Evolutionary conservation across 2,113 vertebrate species (phyloP).

Genomic region (Tiliqua scincoides): DNA sequence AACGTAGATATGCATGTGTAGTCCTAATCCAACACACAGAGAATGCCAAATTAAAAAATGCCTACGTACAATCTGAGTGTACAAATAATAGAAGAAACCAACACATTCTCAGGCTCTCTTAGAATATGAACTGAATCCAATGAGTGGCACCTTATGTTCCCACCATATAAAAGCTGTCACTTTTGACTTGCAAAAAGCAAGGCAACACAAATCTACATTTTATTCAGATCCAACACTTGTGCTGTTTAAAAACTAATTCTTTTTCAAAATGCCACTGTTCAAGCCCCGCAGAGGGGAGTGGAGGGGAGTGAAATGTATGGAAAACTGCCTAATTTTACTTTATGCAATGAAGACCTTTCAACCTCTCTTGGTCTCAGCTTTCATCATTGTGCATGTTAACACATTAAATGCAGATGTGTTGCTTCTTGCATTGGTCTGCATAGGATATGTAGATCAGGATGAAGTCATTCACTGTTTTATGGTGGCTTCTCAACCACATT

Average conservation of each 20-base stretch:
- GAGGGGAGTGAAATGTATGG: neutral
- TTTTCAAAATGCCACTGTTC: constrained; percentile 15
- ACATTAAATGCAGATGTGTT: constrained; percentile 7
- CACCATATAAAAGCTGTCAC: neutral
- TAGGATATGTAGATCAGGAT: constrained; percentile 46
- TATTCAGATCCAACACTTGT: neutral
- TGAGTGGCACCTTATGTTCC: neutral
- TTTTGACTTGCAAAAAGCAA: neutral
- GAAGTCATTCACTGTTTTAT: constrained; percentile 65
- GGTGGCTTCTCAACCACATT: constrained; percentile 53
- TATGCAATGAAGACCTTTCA: neutral
- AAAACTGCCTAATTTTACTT: neutral
- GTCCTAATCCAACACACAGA: neutral
- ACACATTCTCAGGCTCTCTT: neutral
- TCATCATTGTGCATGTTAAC: neutral
- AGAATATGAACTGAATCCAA: neutral
- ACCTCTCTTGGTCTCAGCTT: neutral
- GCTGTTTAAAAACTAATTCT: neutral
- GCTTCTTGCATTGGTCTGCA: neutral
- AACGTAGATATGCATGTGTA: neutral
- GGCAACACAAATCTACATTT: neutral
- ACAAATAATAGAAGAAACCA: neutral
- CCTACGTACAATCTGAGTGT: neutral
- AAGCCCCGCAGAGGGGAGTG: neutral
- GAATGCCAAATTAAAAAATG: neutral